A percentile compares a stretch with the other conserved stretches of the same genome.
Evolutionary conservation across 1,140 invertebrate genomes (phyloP).

Genomic region (Drosophila lowei): DNA sequence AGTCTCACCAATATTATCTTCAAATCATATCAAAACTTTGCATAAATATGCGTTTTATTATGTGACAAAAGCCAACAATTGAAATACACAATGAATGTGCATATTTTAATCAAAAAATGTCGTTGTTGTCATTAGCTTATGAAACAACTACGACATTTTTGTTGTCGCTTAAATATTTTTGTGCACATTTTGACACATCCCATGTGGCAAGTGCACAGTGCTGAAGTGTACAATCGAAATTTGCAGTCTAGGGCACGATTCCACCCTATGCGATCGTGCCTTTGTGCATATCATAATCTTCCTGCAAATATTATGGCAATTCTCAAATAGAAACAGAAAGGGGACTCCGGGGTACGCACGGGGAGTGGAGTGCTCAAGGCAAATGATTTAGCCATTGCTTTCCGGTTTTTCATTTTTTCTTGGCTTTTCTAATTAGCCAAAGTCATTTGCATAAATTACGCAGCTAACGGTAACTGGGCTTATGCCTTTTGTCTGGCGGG

Average conservation of each 20-base stretch:
- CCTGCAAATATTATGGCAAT: constrained; percentile 25
- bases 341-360: neutral
- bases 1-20: no score
- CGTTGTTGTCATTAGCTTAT: no score
- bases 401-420: constrained; percentile 28
- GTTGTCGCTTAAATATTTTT: no score
- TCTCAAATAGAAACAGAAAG: neutral
- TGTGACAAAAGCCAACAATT: no score
- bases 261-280: constrained; percentile 30
- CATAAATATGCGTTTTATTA: no score
- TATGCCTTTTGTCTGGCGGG: constrained; percentile 66
- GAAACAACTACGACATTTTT: neutral
- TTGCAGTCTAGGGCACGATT: constrained; percentile 34
- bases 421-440: constrained; percentile 69
- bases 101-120: no score
- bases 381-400: neutral
- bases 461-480: constrained; percentile 76
- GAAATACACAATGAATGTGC: no score
- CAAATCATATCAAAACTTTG: no score
- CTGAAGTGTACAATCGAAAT: constrained; percentile 38
- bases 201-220: constrained; percentile 13
- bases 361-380: neutral
- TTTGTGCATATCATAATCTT: constrained; percentile 40
- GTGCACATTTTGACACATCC: constrained; percentile 34
- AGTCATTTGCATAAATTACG: constrained; percentile 79